phyloP scores from a whole-genome alignment of 1,140 invertebrate species.

The Drosophila lacertosa region DNA sequence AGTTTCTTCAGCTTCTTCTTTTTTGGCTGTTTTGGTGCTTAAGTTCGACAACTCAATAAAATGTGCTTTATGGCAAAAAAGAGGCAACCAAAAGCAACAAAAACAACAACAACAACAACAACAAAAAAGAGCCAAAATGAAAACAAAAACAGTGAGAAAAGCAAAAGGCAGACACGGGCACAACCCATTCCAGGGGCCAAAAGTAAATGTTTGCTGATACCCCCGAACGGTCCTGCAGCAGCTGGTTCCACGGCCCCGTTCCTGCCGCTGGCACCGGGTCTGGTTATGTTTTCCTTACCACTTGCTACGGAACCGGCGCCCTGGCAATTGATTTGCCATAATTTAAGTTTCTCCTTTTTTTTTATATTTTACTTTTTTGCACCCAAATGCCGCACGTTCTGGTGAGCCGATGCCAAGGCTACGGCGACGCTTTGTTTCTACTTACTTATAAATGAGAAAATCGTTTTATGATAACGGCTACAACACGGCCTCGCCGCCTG shows the following conservation, averaged over 20 bases:
- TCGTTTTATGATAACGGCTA: slow-evolving; percentile 77
- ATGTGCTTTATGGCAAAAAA: slow-evolving; percentile 81
- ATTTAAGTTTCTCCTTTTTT: slow-evolving; percentile 64
- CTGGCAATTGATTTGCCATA: slow-evolving; percentile 82
- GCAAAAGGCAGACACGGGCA: slow-evolving; percentile 44
- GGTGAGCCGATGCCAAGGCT: slow-evolving; percentile 20
- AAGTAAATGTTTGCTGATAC: slow-evolving; percentile 52
- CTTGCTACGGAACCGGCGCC: slow-evolving; percentile 24
- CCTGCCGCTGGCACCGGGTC: slow-evolving; percentile 5
- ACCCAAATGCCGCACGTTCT: slow-evolving; percentile 34
- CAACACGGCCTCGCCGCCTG: slow-evolving; percentile 14
- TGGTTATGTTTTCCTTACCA: slow-evolving; percentile 44
- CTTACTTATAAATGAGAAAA: slow-evolving; percentile 70
- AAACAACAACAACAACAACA: slow-evolving; percentile 53
- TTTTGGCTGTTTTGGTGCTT: slow-evolving; percentile 65
- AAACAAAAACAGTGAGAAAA: slow-evolving; percentile 53
- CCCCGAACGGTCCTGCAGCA: slow-evolving; percentile 31
- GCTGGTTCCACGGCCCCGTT: slow-evolving; percentile 30
- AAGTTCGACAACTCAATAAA: slow-evolving; percentile 84
- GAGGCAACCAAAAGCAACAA: slow-evolving; percentile 9
- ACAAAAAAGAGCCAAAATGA: slow-evolving; percentile 23
- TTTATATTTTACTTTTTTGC: slow-evolving; percentile 29
- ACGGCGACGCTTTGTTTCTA: slow-evolving; percentile 29
- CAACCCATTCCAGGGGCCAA: slow-evolving; percentile 36
- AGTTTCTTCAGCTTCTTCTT: slow-evolving; percentile 29